These are phyloP conservation scores for Drosophila pseudoananassae DNA, from an alignment of 1,140 invertebrate genomes.

Conservation along the genomic window DNA sequence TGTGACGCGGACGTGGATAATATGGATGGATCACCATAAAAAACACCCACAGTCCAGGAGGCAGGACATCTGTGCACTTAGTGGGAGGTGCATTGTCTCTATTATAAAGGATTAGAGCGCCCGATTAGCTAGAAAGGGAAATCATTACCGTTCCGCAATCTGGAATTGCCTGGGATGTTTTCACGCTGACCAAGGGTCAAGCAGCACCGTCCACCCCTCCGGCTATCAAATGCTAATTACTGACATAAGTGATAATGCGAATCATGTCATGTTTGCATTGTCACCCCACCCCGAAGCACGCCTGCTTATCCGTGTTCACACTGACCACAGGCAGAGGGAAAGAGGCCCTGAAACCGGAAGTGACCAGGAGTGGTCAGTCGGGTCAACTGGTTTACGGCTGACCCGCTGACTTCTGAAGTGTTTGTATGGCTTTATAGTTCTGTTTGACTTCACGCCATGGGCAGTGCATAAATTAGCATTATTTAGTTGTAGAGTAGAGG, in stretches of 20 bases:
- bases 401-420: constrained; percentile 57
- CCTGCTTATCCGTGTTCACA: constrained; percentile 54
- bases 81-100: neutral
- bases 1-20: constrained; percentile 6
- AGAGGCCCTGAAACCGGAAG: constrained; percentile 29
- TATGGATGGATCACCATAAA: neutral
- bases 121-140: neutral
- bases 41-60: neutral
- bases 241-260: constrained; percentile 70
- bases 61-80: neutral
- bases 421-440: constrained; percentile 53
- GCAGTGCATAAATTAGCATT: constrained; percentile 78
- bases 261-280: constrained; percentile 59
- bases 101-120: neutral
- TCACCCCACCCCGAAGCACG: constrained; percentile 38
- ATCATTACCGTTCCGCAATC: neutral
- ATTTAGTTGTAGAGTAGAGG: constrained; percentile 13
- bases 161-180: too few relatives aligned
- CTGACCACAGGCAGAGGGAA: constrained; percentile 34
- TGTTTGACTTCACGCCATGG: constrained; percentile 69
- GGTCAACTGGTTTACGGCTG: constrained; percentile 58
- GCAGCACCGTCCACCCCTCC: constrained; percentile 4
- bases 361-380: constrained; percentile 54
- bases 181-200: constrained; percentile 9
- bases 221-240: constrained; percentile 42